Conservation (phyloP, 2,888 invertebrate genomes). For the Cantharis lateralis region DNA sequence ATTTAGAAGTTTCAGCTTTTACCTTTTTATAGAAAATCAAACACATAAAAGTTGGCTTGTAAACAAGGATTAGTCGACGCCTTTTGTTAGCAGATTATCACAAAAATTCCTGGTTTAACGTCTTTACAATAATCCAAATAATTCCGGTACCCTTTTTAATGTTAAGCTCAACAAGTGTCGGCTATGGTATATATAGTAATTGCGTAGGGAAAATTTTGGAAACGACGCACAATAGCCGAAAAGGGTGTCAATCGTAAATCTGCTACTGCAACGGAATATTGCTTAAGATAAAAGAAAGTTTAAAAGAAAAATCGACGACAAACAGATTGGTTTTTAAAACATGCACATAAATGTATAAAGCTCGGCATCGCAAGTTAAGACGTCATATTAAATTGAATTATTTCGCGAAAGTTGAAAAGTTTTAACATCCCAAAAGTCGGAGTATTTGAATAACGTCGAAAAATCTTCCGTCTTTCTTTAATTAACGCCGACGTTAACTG, state of each 20-base stretch:
- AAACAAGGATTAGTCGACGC: not conserved
- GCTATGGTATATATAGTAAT: not conserved
- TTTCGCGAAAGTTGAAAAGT: not conserved
- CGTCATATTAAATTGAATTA: not conserved
- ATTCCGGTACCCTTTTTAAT: not conserved
- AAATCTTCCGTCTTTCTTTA: not conserved
- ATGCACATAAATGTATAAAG: not conserved
- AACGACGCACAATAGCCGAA: not conserved
- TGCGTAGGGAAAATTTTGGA: not conserved
- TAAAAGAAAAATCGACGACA: not conserved
- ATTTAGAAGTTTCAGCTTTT: not conserved
- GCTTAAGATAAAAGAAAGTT: not conserved
- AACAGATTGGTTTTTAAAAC: not conserved
- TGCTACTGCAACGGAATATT: not conserved
- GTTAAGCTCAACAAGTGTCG: not conserved
- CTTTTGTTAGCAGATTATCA: not conserved
- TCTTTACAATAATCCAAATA: not conserved
- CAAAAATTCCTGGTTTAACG: not conserved
- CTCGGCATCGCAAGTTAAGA: not conserved
- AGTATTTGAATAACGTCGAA: not conserved
- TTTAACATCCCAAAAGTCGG: not conserved
- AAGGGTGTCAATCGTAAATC: not conserved
- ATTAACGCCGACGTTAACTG: not conserved
- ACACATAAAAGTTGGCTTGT: not conserved
- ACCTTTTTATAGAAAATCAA: not conserved